These are phyloP conservation scores for Nemurella pictetii DNA, from an alignment of 2,888 invertebrate genomes.

Conservation along the genomic window DNA sequence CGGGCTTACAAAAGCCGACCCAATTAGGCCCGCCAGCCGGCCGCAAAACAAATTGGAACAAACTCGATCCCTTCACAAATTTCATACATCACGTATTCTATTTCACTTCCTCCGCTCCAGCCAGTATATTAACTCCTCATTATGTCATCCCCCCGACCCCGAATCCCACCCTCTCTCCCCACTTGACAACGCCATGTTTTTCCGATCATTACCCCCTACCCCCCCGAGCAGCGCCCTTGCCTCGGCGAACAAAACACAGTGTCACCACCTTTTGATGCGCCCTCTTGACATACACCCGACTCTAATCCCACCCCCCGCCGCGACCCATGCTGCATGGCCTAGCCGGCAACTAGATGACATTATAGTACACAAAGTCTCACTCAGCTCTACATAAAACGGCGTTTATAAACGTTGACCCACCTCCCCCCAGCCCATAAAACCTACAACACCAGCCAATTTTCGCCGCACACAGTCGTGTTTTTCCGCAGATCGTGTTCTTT, in stretches of 20 bases:
- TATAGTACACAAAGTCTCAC: background rate
- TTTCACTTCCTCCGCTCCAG: background rate
- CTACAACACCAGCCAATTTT: background rate
- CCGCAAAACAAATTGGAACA: background rate
- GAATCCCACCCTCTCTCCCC: background rate
- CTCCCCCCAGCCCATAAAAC: background rate
- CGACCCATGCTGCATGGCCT: constrained; percentile 3
- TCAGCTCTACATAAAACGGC: background rate
- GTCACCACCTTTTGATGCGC: background rate
- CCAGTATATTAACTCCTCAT: constrained; percentile 16
- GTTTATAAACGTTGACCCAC: background rate
- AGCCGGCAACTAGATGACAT: background rate
- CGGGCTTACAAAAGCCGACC: background rate
- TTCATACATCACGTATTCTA: background rate
- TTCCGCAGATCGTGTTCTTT: background rate
- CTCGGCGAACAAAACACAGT: background rate
- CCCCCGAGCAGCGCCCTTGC: background rate
- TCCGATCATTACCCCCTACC: background rate
- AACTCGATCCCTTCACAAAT: background rate
- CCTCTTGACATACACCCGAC: background rate
- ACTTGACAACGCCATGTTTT: constrained; percentile 12
- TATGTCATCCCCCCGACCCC: background rate
- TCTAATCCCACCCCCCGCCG: constrained; percentile 20
- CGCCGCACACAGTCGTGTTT: background rate
- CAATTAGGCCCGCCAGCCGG: background rate